Evolutionary conservation across 1,140 invertebrate genomes (phyloP).

Genomic region (Polypedilum pembai): DNA sequence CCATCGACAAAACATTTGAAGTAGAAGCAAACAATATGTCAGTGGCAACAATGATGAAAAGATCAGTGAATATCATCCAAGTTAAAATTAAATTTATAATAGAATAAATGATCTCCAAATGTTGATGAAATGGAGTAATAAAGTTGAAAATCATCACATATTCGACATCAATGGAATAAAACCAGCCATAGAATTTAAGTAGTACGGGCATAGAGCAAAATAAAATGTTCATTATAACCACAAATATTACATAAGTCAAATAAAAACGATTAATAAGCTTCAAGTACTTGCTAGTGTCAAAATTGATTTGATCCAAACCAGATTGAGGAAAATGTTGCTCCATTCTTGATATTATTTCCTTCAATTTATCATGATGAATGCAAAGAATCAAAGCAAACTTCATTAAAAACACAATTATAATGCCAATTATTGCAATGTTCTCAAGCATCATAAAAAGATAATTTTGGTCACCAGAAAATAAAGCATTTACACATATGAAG

Average conservation of each 20-base stretch:
- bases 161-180: neutral
- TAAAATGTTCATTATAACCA: neutral
- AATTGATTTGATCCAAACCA: neutral
- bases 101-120: neutral
- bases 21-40: neutral
- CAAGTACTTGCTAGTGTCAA: neutral
- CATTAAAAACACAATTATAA: no score
- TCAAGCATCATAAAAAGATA: no score
- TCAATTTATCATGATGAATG: no score
- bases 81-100: neutral
- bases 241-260: neutral
- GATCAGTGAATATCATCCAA: neutral
- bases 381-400: no score
- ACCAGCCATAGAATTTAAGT: neutral
- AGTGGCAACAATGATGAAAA: neutral
- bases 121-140: neutral
- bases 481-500: no score
- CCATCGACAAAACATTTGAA: neutral
- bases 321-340: neutral
- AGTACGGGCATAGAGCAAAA: neutral
- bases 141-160: neutral
- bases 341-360: no score
- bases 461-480: no score
- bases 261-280: neutral
- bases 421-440: no score